Conservation (phyloP, 2,113 vertebrate species). For the Catagonus wagneri region DNA sequence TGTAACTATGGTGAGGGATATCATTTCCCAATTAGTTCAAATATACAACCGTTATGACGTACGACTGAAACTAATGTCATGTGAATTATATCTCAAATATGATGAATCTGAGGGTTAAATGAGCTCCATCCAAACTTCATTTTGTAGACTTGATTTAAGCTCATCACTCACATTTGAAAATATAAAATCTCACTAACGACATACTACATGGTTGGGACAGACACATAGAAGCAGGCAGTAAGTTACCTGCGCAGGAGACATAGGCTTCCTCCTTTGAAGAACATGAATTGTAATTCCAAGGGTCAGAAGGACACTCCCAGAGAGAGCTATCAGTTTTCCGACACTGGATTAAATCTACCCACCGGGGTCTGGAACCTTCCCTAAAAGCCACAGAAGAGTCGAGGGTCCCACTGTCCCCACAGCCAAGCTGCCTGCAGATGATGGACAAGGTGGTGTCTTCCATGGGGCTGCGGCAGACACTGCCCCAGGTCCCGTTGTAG, state of each 20-base stretch:
- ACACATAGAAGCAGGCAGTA: neutral
- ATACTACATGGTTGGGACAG: neutral
- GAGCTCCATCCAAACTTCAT: neutral
- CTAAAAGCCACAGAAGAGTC: accelerated
- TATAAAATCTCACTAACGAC: neutral
- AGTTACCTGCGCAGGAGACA: conserved; percentile 63
- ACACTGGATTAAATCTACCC: conserved; percentile 69
- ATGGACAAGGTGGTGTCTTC: accelerated
- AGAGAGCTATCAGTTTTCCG: conserved; percentile 13
- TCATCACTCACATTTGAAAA: neutral
- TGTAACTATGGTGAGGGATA: neutral
- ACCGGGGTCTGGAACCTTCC: neutral
- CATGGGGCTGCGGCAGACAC: neutral
- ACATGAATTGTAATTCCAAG: conserved; percentile 34
- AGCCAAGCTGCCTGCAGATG: conserved; percentile 74
- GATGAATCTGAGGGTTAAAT: neutral
- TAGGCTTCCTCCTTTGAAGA: neutral
- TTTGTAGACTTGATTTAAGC: neutral
- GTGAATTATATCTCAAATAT: neutral
- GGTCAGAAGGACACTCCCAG: conserved; percentile 67
- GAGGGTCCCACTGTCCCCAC: neutral
- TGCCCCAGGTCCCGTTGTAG: neutral
- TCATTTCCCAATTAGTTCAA: neutral
- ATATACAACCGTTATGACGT: neutral
- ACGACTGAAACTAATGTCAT: neutral